Evolutionary conservation across 2,888 invertebrate species (phyloP).

Genomic region (Epirrita christyi): DNA sequence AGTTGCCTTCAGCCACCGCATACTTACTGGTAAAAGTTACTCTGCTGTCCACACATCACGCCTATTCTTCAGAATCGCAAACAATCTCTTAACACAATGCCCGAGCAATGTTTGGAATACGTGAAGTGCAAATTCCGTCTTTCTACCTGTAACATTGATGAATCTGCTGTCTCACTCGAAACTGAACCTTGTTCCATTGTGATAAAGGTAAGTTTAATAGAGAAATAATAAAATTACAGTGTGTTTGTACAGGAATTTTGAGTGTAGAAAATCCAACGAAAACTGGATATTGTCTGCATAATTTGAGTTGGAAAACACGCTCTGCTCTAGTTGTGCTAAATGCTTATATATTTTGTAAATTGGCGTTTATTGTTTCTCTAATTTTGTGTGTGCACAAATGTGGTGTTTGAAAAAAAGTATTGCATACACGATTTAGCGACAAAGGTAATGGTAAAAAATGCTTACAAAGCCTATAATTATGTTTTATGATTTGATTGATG

Average conservation of each 20-base stretch:
- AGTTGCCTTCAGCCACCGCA: no score
- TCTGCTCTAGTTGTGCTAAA: neutral
- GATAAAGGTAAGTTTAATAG: neutral
- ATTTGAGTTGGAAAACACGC: neutral
- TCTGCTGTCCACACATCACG: no score
- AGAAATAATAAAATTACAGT: neutral
- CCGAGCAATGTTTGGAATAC: constrained; percentile 5
- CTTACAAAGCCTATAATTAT: no score
- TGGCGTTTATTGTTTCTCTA: no score
- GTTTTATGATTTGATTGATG: no score
- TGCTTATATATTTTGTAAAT: constrained; percentile 3
- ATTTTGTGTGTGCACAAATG: no score
- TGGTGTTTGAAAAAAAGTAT: no score
- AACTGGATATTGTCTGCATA: constrained; percentile 5
- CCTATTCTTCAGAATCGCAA: neutral
- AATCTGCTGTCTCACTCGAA: neutral
- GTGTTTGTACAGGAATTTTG: constrained; percentile 3
- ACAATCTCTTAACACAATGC: constrained; percentile 6
- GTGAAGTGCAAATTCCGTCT: constrained; percentile 2
- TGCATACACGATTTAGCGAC: no score
- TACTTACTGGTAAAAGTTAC: no score
- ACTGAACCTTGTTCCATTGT: neutral
- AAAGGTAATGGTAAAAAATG: constrained; percentile 2
- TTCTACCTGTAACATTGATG: constrained; percentile 1
- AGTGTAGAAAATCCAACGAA: constrained; percentile 2